phyloP scores from a whole-genome alignment of 2,113 vertebrate species.

The Fregata magnificens region DNA sequence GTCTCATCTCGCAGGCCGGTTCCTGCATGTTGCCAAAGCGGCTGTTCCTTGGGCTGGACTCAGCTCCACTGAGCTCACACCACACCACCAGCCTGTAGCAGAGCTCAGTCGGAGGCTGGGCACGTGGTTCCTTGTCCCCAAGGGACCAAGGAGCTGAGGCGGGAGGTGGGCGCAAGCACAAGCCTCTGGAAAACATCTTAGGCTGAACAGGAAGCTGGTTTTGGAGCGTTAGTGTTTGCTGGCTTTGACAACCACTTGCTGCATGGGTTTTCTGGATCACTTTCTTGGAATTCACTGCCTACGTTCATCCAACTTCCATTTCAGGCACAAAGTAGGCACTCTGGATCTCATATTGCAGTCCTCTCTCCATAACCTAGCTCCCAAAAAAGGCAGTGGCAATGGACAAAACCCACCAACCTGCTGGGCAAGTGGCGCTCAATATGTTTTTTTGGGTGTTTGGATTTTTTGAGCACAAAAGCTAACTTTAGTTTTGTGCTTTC shows the following conservation, averaged over 20 bases:
- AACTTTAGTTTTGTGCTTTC: not conserved
- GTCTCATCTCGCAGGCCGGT: not conserved
- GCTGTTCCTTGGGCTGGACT: not conserved
- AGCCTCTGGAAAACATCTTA: not conserved
- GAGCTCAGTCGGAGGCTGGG: not conserved
- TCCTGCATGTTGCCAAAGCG: accelerated
- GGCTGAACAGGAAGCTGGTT: not conserved
- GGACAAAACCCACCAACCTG: slow-evolving; percentile 16
- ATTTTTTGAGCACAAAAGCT: not conserved
- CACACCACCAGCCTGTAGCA: accelerated
- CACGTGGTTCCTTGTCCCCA: accelerated
- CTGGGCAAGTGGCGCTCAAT: not conserved
- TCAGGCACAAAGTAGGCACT: not conserved
- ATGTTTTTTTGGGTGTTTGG: not conserved
- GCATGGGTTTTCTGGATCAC: not conserved
- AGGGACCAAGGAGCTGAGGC: accelerated
- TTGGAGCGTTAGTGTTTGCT: not conserved
- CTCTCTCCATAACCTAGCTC: not conserved
- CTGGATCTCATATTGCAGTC: not conserved
- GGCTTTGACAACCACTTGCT: not conserved
- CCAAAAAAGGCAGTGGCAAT: not conserved
- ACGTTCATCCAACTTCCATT: not conserved
- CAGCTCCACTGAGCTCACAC: not conserved
- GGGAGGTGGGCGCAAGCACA: not conserved
- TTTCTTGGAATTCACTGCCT: not conserved